A percentile compares a stretch with the other conserved stretches of the same genome.
These are phyloP conservation scores for Craseonycteris thonglongyai DNA, from an alignment of 2,113 vertebrate species.

Conservation along the genomic window DNA sequence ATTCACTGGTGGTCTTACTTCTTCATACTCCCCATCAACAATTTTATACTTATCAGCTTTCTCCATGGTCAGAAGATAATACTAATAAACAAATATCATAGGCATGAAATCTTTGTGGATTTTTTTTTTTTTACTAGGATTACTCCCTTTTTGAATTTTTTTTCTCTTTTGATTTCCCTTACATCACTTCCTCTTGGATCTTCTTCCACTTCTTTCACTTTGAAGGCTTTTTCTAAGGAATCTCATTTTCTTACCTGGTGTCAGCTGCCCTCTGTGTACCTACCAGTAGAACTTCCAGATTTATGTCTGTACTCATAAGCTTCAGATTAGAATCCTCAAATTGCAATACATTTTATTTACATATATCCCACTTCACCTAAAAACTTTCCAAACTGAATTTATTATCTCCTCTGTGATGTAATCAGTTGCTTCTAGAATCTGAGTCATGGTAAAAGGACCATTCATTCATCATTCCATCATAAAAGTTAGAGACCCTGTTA, in stretches of 20 bases:
- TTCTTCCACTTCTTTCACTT: background rate
- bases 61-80: background rate
- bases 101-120: background rate
- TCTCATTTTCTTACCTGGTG: background rate
- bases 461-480: background rate
- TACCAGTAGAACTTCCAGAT: background rate
- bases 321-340: background rate
- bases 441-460: background rate
- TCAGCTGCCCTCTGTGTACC: background rate
- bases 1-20: background rate
- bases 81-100: background rate
- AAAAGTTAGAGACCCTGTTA: background rate
- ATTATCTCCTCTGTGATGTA: background rate
- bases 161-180: background rate
- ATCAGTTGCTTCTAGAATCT: background rate
- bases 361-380: background rate
- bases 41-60: background rate
- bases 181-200: background rate
- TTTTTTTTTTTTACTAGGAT: background rate
- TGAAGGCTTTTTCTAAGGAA: background rate
- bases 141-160: background rate
- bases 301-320: background rate
- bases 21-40: background rate
- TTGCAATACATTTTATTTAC: background rate
- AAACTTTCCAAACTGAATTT: background rate